phyloP scores from a whole-genome alignment of 37 sponge, comb jelly and placozoan genomes.

The Hexactinellida sp. region DNA sequence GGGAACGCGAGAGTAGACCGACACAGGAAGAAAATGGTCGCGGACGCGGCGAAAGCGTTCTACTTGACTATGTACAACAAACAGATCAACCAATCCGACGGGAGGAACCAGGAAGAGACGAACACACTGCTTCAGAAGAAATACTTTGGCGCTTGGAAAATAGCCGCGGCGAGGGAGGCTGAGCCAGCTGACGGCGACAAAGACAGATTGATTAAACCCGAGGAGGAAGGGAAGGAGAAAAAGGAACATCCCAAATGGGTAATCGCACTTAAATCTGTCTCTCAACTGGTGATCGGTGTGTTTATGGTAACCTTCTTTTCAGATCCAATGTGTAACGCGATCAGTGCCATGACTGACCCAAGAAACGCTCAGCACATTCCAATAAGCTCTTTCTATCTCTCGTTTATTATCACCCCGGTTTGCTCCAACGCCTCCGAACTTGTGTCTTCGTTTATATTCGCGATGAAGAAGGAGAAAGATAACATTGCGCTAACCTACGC shows the following conservation, averaged over 20 bases:
- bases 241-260: conserved; percentile 44
- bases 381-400: conserved; percentile 63
- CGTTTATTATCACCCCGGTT: conserved; percentile 75
- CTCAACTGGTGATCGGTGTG: conserved; percentile 44
- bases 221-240: not conserved
- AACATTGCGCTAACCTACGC: conserved; percentile 69
- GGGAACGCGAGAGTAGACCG: not conserved
- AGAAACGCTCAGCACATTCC: conserved; percentile 22
- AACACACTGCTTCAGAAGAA: conserved; percentile 35
- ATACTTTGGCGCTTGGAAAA: conserved; percentile 52
- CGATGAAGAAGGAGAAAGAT: conserved; percentile 55
- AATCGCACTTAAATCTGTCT: conserved; percentile 41
- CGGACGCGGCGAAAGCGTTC: not conserved
- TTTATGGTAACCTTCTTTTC: conserved; percentile 62
- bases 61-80: not conserved
- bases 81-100: not conserved
- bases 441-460: conserved; percentile 83
- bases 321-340: conserved; percentile 75
- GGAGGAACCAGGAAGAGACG: not conserved
- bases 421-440: conserved; percentile 92
- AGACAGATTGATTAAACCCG: not conserved
- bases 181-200: not conserved
- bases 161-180: not conserved
- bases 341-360: conserved; percentile 47
- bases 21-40: not conserved